Conservation (phyloP, 1,140 invertebrate species). For the Amphibalanus amphitrite region DNA sequence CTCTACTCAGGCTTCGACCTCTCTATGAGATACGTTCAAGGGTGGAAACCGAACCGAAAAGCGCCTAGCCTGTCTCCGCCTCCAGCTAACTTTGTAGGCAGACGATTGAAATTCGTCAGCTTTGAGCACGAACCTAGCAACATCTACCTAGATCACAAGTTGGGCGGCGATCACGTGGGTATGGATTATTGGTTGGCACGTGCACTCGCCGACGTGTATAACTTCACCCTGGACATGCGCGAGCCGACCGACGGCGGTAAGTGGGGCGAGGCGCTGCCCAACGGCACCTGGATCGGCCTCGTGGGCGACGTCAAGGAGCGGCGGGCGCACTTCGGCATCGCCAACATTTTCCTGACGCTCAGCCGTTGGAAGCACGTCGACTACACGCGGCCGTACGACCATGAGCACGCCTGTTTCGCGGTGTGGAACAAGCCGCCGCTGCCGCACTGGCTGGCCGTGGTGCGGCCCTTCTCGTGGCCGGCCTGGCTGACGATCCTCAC, state of each 20-base stretch:
- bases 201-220: slow-evolving; percentile 14
- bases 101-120: slow-evolving; percentile 11
- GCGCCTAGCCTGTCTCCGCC: not conserved
- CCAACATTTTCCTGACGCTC: slow-evolving; percentile 19
- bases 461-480: slow-evolving; percentile 11
- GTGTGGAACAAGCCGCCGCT: slow-evolving; percentile 12
- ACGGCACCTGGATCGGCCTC: slow-evolving; percentile 19
- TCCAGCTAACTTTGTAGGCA: slow-evolving; percentile 12
- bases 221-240: slow-evolving; percentile 16
- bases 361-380: slow-evolving; percentile 16
- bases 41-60: not conserved
- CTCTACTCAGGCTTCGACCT: not conserved
- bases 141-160: slow-evolving; percentile 9
- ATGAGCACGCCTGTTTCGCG: slow-evolving; percentile 16
- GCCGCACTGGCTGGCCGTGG: slow-evolving; percentile 16
- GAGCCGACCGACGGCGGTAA: slow-evolving; percentile 17
- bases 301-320: slow-evolving; percentile 16
- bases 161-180: slow-evolving; percentile 3
- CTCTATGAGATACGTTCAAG: not conserved
- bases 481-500: slow-evolving; percentile 1
- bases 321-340: slow-evolving; percentile 17
- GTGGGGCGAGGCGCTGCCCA: slow-evolving; percentile 17
- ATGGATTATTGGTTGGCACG: slow-evolving; percentile 16
- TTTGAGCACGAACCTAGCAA: slow-evolving; percentile 16
- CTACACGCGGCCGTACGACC: slow-evolving; percentile 15